Evolutionary conservation across 2,888 invertebrate species (phyloP), one percentile per base, ranked within the genome.

Genomic region (Synergus laeviventris): DNA sequence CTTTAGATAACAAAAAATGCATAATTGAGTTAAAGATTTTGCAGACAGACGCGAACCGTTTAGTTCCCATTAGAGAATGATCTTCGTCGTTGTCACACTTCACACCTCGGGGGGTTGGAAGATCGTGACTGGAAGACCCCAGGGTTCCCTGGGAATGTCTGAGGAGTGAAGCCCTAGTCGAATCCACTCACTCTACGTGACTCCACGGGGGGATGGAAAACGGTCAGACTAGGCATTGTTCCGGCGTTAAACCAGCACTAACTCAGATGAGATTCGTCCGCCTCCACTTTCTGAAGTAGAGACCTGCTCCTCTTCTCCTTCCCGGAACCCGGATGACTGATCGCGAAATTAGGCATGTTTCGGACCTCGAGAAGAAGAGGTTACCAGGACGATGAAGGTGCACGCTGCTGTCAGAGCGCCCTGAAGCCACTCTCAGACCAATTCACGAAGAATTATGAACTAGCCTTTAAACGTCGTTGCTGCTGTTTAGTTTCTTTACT

Each of bases 191-290:
- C 61, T 64, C 76, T 49, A 77, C 73, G 73, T 38, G 42, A 24
- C 62, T 64, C 75, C 31, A 61, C 62, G 64, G 76, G 79, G 49
- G 74, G 73, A 76, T 77, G 75, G 76, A 80, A 82, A 81, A 83
- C 74, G 82, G 78, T 64, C 76, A 64, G 64, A 5, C 38, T 38
- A 36, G 14, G 76, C 78, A 83, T 87, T 87, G 86, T 86, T 83
- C 84, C 79, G 79, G 82, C 80, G 85, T 84, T 85, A 83, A 87
- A 87, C 81, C 85, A 84, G 79, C 84, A 82, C 85, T 86, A 86
- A 87, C 82, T 84, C 82, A 83, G 83, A 87, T 84, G 85, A 85
- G 83, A 80, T 84, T 83, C 82, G 81, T 81, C 78, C 76, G 78
- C 74, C 79, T 70, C 70, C 76, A 80, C 66, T 81, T 79, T 78